Base-by-base conservation (phyloP, 2,797 vertebrate species). In the Paramormyrops hopkinsi region DNA sequence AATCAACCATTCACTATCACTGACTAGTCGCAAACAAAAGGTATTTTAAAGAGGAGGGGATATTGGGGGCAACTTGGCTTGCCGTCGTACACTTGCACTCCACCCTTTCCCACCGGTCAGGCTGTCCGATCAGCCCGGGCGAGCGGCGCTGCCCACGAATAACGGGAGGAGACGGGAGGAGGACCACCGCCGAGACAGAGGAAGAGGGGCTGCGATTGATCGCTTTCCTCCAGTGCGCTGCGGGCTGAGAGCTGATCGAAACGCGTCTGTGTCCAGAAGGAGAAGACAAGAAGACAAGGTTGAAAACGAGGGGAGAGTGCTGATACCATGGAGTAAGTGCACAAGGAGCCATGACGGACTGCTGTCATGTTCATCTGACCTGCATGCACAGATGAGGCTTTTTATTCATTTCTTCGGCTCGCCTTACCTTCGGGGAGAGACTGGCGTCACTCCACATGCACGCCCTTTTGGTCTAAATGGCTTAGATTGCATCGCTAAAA, bases 11-110 rank as follows among this genome's bases (percentile, higher is more conserved):
- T 73, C 84, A 44, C 46, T 86, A 76, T 87, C 62, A 76, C 62
- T 44, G 84, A 69, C 84, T 85, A 44, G 89, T 54, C 50, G 65
- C 89, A 76, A 89, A 89, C 89, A 89, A 89, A 89, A 89, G 89
- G 85, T 86, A 79, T 87, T 54, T 89, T 12, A 50, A 46, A 54
- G 25, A 76, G 50, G 50, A 46, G 41, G 33, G 59, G 29, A 73
- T 37, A 69, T 19, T 48, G 48, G 89, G 41, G 89, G 62, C 41
- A 73, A 50, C 46, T 62, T 41, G 69, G 62, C 65, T 69, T 76
- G 85, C 59, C 48, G 50, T 86, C 89, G 46, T 33, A 54, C 37
- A 54, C 89, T 53, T 65, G 22, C 89, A 69, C 84, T 76, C 84
- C 89, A 89, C 84, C 85, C 84, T 87, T 83, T 85, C 33, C 46